These are phyloP conservation scores for Drosophila bocki DNA, from an alignment of 1,140 invertebrate species.

Conservation along the genomic window DNA sequence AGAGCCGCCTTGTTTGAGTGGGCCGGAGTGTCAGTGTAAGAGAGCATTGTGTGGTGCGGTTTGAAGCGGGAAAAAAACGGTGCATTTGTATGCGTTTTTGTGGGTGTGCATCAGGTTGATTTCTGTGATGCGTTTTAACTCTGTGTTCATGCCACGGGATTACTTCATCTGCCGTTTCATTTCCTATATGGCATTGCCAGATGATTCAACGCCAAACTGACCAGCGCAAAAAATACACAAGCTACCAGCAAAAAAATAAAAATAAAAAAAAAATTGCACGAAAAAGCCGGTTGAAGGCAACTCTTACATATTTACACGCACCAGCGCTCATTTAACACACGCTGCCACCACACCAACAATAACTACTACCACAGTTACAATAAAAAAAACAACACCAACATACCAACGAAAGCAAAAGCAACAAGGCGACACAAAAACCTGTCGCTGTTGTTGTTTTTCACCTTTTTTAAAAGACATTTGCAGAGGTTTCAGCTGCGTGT, in stretches of 20 bases:
- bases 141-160: constrained; percentile 56
- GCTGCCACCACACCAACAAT: constrained; percentile 38
- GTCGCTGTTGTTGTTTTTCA: constrained; percentile 55
- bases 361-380: constrained; percentile 20
- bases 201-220: constrained; percentile 66
- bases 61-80: constrained; percentile 24
- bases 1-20: background rate
- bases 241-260: constrained; percentile 16
- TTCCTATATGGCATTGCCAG: constrained; percentile 66
- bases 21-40: background rate
- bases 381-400: constrained; percentile 26
- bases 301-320: constrained; percentile 83
- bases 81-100: constrained; percentile 16
- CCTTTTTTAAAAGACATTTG: constrained; percentile 64
- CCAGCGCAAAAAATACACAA: constrained; percentile 66
- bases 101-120: constrained; percentile 59
- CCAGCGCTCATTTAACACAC: constrained; percentile 81
- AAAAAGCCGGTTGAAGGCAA: constrained; percentile 83
- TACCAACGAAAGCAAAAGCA: constrained; percentile 61
- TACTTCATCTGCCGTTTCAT: constrained; percentile 77
- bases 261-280: constrained; percentile 62
- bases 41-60: constrained; percentile 26
- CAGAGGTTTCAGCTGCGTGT: constrained; percentile 59
- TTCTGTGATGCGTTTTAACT: constrained; percentile 47
- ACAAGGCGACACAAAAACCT: constrained; percentile 75